Evolutionary conservation across 2,888 invertebrate genomes (phyloP), one percentile per base, ranked within the genome.

Genomic region (Sussaba pulchella): DNA sequence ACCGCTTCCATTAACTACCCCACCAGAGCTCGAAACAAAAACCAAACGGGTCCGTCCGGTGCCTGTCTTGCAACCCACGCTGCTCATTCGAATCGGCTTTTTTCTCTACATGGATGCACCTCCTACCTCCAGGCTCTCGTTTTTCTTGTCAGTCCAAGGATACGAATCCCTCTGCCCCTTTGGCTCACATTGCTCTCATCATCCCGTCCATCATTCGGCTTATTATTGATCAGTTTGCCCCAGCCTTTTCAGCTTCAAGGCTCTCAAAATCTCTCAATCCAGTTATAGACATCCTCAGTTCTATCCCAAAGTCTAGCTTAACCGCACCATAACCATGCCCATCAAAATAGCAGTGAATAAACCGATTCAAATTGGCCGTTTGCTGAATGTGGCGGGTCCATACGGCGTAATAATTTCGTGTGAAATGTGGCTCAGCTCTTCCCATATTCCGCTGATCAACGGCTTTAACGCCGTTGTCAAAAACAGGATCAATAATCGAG

Each of bases 121-220:
- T 31, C 31, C 4, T 6, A 31, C 31, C 31, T 31, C 31, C 2
- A 31, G 6, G 6, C 31, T 31, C 31, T n/a, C n/a, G n/a, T n/a
- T n/a, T n/a, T n/a, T n/a, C n/a, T n/a, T n/a, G n/a, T n/a, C n/a
- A n/a, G n/a, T n/a, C n/a, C n/a, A n/a, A n/a, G n/a, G n/a, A n/a
- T n/a, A 31, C 31, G 6, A 31, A 31, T 5, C 31, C 6, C 31
- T 31, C 4, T 6, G 6, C 31, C 6, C 31, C 31, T 6, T 31
- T 31, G 31, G 31, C 31, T 31, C 31, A 31, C 31, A 31, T 31
- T 6, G 31, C 31, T 31, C 6, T 5, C 6, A 14, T 52, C 2
- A 31, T 57, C n/a, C 31, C 57, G 31, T 31, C 57, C 31, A 57
- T 57, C 21, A n/a, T 57, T 6, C 57, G 17, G n/a, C 57, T 57